Evolutionary conservation across 2,888 invertebrate genomes (phyloP), one percentile per base, ranked within the genome.

Genomic region (Embidobia sp.): DNA sequence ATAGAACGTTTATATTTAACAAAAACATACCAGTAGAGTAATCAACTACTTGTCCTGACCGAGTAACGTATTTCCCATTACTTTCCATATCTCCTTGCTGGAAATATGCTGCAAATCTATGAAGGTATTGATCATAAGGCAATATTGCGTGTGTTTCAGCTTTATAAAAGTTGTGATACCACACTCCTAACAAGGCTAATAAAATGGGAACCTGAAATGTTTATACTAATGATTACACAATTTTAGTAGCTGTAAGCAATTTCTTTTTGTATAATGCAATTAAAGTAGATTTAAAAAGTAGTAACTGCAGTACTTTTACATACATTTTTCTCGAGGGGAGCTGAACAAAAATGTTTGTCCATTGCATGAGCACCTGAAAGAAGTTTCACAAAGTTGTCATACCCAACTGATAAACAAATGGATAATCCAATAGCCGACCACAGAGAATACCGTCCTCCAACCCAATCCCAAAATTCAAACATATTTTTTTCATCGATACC

Each of bases 381-480:
- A 19, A 99, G 92, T 84, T 95, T 93, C 90, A 96, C 95, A 91
- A 98, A 99, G 91, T 98, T 98, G 57, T 98, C 97, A 90, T 94
- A 98, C 75, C 98, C 99, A 89, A 99, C 93, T 83, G 96, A 94
- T 31, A 99, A 91, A 2, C 96, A 96, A 88, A 99, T 98, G 2
- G 98, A 98, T 13, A 99, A 91, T 29, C 99, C 99, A 90, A 99
- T 99, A 2, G 99, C 99, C 0, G 99, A 99, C 99, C 99, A 99
- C 6, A 99, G 91, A 0, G 99, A 99, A 84, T 94, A 94, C 86
- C 99, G 94, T 82, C 99, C 99, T 27, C 99, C 99, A 40, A 99
- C 99, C 98, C 99, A 99, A 91, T 99, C 99, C 99, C 99, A 99
- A 90, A 99, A 99, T 15, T 96, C 98, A 91, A 99, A 99, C 98